Evolutionary conservation across 2,888 invertebrate genomes (phyloP).

Genomic region (Drosophila lutescens): DNA sequence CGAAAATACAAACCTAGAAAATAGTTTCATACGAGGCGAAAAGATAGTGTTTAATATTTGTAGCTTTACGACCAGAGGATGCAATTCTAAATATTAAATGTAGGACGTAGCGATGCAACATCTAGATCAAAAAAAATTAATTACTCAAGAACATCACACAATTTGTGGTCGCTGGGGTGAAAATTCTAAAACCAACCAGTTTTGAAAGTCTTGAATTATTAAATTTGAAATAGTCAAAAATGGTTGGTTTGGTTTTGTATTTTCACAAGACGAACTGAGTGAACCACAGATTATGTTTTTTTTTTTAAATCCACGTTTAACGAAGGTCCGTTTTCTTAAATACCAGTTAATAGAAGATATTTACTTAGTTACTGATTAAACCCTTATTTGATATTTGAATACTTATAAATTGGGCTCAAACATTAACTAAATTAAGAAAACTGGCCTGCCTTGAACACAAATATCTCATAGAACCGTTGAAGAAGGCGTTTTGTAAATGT

Average conservation of each 20-base stretch:
- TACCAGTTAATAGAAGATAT: background rate
- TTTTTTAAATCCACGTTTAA: background rate
- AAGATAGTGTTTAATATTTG: conserved; percentile 31
- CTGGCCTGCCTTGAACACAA: background rate
- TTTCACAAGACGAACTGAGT: conserved; percentile 47
- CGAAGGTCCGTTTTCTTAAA: conserved; percentile 15
- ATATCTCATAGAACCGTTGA: conserved; percentile 3
- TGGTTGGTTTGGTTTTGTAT: conserved; percentile 80
- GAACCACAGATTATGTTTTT: background rate
- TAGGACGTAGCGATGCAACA: conserved; percentile 20
- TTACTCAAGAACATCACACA: too few species aligned
- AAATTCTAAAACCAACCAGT: conserved; percentile 78
- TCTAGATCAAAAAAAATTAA: too few species aligned
- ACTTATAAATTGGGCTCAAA: too few species aligned
- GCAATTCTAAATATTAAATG: conserved; percentile 35
- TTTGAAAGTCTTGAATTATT: conserved; percentile 59
- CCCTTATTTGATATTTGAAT: background rate
- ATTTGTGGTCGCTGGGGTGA: conserved; percentile 33
- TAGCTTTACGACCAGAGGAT: conserved; percentile 44
- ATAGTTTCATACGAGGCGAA: conserved; percentile 34
- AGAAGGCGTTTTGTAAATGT: conserved; percentile 49
- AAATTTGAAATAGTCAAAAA: conserved; percentile 64
- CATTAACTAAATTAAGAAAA: background rate
- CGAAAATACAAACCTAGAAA: conserved; percentile 32
- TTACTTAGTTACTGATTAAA: background rate